A percentile compares a stretch with the other conserved stretches of the same genome.
phyloP scores from a whole-genome alignment of 1,140 invertebrate genomes.

The Aphelenchoides besseyi region DNA sequence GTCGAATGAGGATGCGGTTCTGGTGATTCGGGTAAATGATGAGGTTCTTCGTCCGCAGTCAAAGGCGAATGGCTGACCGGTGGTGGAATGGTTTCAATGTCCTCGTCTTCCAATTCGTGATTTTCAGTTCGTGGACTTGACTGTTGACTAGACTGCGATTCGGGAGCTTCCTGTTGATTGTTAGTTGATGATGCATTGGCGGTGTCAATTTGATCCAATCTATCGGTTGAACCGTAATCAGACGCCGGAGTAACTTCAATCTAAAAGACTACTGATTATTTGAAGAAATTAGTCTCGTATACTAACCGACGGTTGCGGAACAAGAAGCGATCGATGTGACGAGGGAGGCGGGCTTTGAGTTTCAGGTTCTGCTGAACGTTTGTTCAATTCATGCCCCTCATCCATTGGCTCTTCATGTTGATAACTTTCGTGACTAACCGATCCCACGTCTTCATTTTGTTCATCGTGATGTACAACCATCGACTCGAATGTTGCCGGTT shows the following conservation, averaged over 20 bases:
- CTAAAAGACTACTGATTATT: too few species aligned
- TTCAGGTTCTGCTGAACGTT: background rate
- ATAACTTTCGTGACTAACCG: background rate
- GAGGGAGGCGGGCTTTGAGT: background rate
- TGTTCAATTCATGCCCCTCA: background rate
- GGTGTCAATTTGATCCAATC: background rate
- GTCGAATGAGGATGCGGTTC: slow-evolving; percentile 1
- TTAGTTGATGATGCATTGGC: background rate
- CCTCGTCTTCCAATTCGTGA: background rate
- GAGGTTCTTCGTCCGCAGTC: background rate
- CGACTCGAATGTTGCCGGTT: slow-evolving; percentile 7
- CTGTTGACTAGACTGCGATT: background rate
- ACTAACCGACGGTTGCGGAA: slow-evolving; percentile 33
- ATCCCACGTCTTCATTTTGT: background rate
- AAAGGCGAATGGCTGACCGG: slow-evolving; percentile 2
- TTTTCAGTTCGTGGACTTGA: background rate
- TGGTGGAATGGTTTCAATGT: background rate
- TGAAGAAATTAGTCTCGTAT: too few species aligned
- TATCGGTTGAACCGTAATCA: slow-evolving; percentile 32
- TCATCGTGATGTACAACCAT: background rate
- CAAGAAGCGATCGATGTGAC: background rate
- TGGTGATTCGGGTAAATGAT: slow-evolving; percentile 12
- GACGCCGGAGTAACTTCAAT: slow-evolving; percentile 44
- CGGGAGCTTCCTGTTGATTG: background rate
- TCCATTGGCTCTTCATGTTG: background rate